Evolutionary conservation across 2,113 vertebrate genomes (phyloP), one percentile per base, ranked within the genome.

Genomic region (Pedetes capensis): DNA sequence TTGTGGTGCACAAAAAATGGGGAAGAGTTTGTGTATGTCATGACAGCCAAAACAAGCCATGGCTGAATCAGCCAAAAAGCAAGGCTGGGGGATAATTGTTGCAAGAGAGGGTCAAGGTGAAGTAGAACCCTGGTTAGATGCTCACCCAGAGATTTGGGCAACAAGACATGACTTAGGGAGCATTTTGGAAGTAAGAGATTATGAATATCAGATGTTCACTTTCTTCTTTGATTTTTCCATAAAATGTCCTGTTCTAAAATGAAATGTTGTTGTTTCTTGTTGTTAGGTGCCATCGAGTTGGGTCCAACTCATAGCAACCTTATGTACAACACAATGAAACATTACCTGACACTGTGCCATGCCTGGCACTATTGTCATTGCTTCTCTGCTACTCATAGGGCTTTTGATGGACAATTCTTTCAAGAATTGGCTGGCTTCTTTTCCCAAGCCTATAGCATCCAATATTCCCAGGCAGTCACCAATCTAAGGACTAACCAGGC

Each of bases 171-270:
- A 84, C 13, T 87, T 23, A 89, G 6, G 9, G 61, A 5, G n/a
- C 32, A 78, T 72, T 89, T 59, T 57, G 34, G 74, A 92, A 86
- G 5, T 27, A 10, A 29, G 22, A n/a, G 11, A 12, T 57, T 42
- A 34, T 64, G 25, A 2, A 3, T 78, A 4, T 59, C 12, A 86
- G 25, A 27, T 49, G 16, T 76, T 69, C 13, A 42, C 8, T 18
- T 64, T 72, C 63, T 76, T 16, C 34, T 89, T 47, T 85, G 61
- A 74, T 27, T 68, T 82, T 91, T 64, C 57, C 75, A 84, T 1
- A 69, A 92, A 71, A 59, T 55, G 9, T 5, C n/a, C 13, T 53
- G 17, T 44, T 29, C 32, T 51, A 9, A 75, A 37, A 66, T 53
- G 44, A 66, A 88, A 47, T 75, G 27, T 74, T 88, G n/a, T n/a